Percentiles rank a stretch among this genome's conserved stretches.
These are phyloP conservation scores for Procambarus clarkii DNA, from an alignment of 1,140 invertebrate species.

Conservation along the genomic window DNA sequence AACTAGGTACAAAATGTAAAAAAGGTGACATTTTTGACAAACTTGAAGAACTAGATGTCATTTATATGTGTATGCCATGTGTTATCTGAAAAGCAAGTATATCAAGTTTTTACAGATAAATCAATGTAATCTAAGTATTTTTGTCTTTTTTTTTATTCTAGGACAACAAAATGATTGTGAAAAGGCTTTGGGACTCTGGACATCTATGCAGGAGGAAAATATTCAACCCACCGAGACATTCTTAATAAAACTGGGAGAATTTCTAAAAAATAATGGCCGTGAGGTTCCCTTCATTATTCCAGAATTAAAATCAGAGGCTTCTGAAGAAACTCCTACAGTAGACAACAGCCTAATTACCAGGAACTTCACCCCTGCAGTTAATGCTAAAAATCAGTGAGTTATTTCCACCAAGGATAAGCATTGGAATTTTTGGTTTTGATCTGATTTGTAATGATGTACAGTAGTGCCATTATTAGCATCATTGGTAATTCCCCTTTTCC, in stretches of 20 bases:
- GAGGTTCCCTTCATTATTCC: slow-evolving; percentile 84
- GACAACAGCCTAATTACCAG: not conserved
- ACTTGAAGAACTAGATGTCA: too few relatives aligned
- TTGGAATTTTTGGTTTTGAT: not conserved
- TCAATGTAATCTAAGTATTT: not conserved
- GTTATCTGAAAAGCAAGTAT: too few relatives aligned
- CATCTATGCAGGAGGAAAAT: slow-evolving; percentile 88
- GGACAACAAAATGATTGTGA: slow-evolving; percentile 79
- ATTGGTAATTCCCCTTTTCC: too few relatives aligned
- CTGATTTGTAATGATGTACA: not conserved
- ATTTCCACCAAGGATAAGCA: not conserved
- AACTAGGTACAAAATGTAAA: too few relatives aligned
- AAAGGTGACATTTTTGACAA: too few relatives aligned
- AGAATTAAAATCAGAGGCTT: slow-evolving; percentile 48
- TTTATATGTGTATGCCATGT: too few relatives aligned
- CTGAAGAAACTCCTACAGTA: not conserved
- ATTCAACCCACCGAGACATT: slow-evolving; percentile 83
- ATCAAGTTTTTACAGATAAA: too few relatives aligned
- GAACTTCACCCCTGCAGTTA: slow-evolving; percentile 40
- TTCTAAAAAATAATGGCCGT: slow-evolving; percentile 81
- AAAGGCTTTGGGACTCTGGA: slow-evolving; percentile 86
- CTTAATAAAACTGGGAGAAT: slow-evolving; percentile 81
- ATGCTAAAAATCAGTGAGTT: slow-evolving; percentile 29
- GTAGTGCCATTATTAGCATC: too few relatives aligned
- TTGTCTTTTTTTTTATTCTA: not conserved